A percentile compares a stretch with the other conserved stretches of the same genome.
phyloP scores from a whole-genome alignment of 2,113 vertebrate species.

The Rhinolophus ferrumequinum region DNA sequence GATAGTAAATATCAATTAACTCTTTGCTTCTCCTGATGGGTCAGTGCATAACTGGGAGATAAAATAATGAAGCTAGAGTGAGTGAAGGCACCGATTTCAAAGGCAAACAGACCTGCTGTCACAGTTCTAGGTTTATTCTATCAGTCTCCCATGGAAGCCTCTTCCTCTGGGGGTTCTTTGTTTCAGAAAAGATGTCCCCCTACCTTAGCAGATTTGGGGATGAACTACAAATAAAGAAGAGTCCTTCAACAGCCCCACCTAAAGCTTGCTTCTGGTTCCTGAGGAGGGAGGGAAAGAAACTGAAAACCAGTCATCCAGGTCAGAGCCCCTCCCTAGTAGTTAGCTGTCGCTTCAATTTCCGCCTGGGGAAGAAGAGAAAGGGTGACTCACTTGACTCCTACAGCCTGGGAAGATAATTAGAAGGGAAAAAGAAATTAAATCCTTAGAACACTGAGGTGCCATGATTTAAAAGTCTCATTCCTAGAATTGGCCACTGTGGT shows the following conservation, averaged over 20 bases:
- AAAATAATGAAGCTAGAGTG: not conserved
- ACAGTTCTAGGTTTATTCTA: not conserved
- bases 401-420: conserved; percentile 69
- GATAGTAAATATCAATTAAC: not conserved
- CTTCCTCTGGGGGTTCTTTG: not conserved
- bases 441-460: conserved; percentile 41
- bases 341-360: conserved; percentile 65
- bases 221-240: not conserved
- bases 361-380: conserved; percentile 58
- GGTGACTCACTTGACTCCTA: conserved; percentile 74
- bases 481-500: not conserved
- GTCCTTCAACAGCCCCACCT: not conserved
- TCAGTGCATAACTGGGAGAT: not conserved
- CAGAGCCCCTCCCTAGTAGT: conserved; percentile 62
- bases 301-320: conserved; percentile 66
- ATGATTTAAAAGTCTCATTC: conserved; percentile 52
- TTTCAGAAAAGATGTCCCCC: not conserved
- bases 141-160: not conserved
- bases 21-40: not conserved
- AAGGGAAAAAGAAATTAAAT: conserved; percentile 66
- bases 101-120: not conserved
- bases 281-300: conserved; percentile 58
- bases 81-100: not conserved
- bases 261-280: conserved; percentile 16
- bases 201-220: not conserved